Percentiles rank a stretch among this genome's conserved stretches.
Conservation (phyloP, 2,797 vertebrate species). For the Anniella stebbinsi region DNA sequence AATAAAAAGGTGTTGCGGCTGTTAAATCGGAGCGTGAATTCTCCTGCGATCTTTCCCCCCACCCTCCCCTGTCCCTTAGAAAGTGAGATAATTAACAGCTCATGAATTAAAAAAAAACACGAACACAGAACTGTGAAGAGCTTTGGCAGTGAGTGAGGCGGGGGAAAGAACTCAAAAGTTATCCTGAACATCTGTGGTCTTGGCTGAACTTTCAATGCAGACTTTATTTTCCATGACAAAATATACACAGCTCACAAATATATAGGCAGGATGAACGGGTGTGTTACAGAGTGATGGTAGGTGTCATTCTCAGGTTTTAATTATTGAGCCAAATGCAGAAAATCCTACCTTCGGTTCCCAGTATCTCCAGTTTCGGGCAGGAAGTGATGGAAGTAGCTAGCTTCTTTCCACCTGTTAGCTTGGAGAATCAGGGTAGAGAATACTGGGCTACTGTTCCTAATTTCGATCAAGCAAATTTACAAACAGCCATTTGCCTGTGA, state of each 20-base stretch:
- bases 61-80: not conserved
- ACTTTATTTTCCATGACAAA: not conserved
- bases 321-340: too few relatives aligned
- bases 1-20: slow-evolving; percentile 2
- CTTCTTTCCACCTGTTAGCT: too few relatives aligned
- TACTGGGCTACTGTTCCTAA: too few relatives aligned
- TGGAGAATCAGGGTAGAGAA: too few relatives aligned
- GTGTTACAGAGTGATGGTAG: not conserved
- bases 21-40: slow-evolving; percentile 7
- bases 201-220: not conserved
- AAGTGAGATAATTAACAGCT: slow-evolving; percentile 40
- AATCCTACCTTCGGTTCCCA: too few relatives aligned
- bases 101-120: not conserved
- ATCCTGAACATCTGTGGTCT: not conserved
- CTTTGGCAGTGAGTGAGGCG: not conserved
- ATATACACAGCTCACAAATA: not conserved
- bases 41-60: not conserved
- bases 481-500: too few relatives aligned
- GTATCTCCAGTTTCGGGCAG: too few relatives aligned
- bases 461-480: too few relatives aligned
- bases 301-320: too few relatives aligned
- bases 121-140: slow-evolving; percentile 6
- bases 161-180: too few relatives aligned
- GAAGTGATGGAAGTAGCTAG: too few relatives aligned
- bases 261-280: not conserved